Conservation (phyloP, 2,888 invertebrate species). For the Protonemura montana region DNA sequence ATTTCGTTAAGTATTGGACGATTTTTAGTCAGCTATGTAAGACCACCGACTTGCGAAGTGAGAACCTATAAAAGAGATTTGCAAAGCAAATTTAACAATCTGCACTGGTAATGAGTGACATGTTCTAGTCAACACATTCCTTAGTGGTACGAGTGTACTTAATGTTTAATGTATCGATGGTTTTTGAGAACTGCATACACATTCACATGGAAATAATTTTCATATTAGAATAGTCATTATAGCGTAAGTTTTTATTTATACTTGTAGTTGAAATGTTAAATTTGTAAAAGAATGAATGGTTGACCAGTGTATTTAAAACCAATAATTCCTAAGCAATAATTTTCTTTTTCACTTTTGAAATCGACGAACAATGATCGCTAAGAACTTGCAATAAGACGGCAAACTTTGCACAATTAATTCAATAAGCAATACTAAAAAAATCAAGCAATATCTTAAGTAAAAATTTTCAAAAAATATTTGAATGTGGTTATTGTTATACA, state of each 20-base stretch:
- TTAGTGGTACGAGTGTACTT: background rate
- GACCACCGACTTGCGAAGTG: background rate
- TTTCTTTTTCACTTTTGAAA: background rate
- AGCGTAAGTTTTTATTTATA: background rate
- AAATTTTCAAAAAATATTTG: background rate
- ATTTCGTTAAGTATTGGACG: background rate
- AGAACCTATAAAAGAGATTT: background rate
- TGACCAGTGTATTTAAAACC: background rate
- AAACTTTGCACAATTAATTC: background rate
- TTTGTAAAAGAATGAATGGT: constrained; percentile 14
- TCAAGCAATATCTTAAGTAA: background rate
- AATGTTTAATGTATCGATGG: background rate
- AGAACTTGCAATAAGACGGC: background rate
- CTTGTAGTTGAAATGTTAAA: background rate
- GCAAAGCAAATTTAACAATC: background rate
- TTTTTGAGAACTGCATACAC: background rate
- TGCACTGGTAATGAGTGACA: constrained; percentile 28
- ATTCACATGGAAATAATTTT: constrained; percentile 14
- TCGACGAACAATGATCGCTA: background rate
- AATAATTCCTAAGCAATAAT: background rate
- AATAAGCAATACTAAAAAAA: background rate
- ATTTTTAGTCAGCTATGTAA: background rate
- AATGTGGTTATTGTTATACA: background rate
- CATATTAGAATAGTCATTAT: constrained; percentile 8
- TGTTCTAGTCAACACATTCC: constrained; percentile 32